These are phyloP conservation scores for Panthera leo DNA, from an alignment of 2,113 vertebrate species.

Conservation along the genomic window DNA sequence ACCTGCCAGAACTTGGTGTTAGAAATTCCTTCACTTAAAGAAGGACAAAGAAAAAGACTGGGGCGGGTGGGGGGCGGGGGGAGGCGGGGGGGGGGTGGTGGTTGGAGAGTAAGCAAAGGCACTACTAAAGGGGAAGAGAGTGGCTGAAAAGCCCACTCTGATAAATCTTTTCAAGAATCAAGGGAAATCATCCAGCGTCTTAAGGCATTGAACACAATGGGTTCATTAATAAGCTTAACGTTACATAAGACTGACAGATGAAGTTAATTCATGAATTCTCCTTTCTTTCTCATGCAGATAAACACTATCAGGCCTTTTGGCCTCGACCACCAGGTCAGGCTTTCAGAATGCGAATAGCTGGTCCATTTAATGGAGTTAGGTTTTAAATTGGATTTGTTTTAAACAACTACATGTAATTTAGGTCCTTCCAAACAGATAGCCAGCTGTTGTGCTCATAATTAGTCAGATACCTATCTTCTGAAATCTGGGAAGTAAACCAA, in stretches of 20 bases:
- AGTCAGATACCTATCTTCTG: not conserved
- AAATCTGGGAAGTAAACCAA: conserved; percentile 11
- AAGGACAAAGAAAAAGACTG: not conserved
- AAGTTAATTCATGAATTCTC: not conserved
- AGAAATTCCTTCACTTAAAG: not conserved
- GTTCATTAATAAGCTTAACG: not conserved
- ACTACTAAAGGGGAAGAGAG: not conserved
- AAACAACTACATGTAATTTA: conserved; percentile 16
- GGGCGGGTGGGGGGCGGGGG: accelerated
- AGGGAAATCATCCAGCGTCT: not conserved
- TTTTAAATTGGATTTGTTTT: conserved; percentile 43
- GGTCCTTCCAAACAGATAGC: not conserved
- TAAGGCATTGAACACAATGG: not conserved
- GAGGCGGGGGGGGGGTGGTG: not conserved
- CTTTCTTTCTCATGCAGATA: not conserved
- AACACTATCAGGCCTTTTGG: not conserved
- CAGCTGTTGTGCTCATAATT: not conserved
- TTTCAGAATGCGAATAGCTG: not conserved
- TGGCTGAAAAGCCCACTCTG: not conserved
- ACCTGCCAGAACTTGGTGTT: not conserved
- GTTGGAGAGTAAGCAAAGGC: not conserved
- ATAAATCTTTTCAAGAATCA: not conserved
- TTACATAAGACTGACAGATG: no score
- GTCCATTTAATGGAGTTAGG: not conserved
- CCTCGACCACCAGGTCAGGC: not conserved